Evolutionary conservation across 2,888 invertebrate genomes (phyloP).

Genomic region (Chaitophorus viminalis): DNA sequence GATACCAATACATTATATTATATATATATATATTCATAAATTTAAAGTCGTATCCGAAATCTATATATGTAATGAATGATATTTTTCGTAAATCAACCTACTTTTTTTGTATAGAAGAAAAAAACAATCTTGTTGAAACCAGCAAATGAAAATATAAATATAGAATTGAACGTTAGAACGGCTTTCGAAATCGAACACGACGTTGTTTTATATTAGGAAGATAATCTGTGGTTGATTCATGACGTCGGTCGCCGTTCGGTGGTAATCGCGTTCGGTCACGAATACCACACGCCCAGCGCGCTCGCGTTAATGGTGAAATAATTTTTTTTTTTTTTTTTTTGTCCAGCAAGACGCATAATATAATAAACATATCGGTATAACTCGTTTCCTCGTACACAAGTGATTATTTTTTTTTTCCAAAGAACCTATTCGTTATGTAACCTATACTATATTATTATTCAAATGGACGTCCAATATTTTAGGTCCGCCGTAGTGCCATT

Average conservation of each 20-base stretch:
- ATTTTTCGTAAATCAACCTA: not conserved
- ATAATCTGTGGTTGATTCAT: not conserved
- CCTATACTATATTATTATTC: not conserved
- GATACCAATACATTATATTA: not conserved
- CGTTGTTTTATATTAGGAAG: not conserved
- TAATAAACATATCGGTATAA: not conserved
- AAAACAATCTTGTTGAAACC: not conserved
- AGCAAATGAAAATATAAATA: not conserved
- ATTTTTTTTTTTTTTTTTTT: too few species aligned
- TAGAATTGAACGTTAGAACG: not conserved
- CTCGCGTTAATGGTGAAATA: not conserved
- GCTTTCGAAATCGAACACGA: not conserved
- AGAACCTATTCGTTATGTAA: not conserved
- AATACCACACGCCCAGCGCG: not conserved
- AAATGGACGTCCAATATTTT: not conserved
- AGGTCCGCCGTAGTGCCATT: not conserved
- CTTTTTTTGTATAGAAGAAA: not conserved
- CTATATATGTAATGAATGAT: not conserved
- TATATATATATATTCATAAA: too few species aligned
- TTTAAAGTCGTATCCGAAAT: too few species aligned
- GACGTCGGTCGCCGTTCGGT: not conserved
- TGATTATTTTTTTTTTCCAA: not conserved
- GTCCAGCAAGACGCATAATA: not conserved
- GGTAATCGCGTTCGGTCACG: conserved; percentile 3
- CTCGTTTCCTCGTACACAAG: not conserved